phyloP scores from a whole-genome alignment of 2,888 invertebrate species.

The Taphrorychus bicolor region DNA sequence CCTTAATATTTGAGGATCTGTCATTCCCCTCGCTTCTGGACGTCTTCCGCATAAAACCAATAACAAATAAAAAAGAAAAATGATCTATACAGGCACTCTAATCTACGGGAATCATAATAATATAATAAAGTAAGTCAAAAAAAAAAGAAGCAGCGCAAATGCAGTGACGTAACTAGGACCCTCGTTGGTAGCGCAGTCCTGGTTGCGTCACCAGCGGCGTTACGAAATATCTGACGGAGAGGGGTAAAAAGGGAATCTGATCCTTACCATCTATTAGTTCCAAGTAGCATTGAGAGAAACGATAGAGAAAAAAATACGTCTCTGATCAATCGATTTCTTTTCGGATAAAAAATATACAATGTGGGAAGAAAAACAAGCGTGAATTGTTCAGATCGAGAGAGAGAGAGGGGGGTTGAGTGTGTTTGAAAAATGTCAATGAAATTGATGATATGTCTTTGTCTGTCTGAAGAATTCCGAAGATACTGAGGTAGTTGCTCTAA shows the following conservation, averaged over 20 bases:
- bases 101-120: constrained; percentile 45
- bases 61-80: constrained; percentile 32
- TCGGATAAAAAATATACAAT: constrained; percentile 1
- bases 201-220: constrained; percentile 7
- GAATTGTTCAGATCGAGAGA: constrained; percentile 13
- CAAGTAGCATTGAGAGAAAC: constrained; percentile 59
- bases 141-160: constrained; percentile 44
- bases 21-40: constrained; percentile 25
- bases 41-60: neutral
- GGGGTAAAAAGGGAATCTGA: constrained; percentile 54
- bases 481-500: constrained; percentile 34
- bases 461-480: neutral
- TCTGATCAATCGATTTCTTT: constrained; percentile 25
- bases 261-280: constrained; percentile 62
- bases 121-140: constrained; percentile 22
- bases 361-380: constrained; percentile 23
- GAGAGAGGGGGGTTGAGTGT: too few species aligned
- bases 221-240: constrained; percentile 10
- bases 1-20: neutral
- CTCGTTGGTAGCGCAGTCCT: neutral
- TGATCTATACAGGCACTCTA: constrained; percentile 51
- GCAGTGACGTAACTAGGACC: constrained; percentile 15
- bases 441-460: too few species aligned
- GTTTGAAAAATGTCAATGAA: neutral
- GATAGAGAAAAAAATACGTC: constrained; percentile 47